A percentile compares a stretch with the other conserved stretches of the same genome.
Evolutionary conservation across 2,113 vertebrate genomes (phyloP).

Genomic region (Labrus mixtus): DNA sequence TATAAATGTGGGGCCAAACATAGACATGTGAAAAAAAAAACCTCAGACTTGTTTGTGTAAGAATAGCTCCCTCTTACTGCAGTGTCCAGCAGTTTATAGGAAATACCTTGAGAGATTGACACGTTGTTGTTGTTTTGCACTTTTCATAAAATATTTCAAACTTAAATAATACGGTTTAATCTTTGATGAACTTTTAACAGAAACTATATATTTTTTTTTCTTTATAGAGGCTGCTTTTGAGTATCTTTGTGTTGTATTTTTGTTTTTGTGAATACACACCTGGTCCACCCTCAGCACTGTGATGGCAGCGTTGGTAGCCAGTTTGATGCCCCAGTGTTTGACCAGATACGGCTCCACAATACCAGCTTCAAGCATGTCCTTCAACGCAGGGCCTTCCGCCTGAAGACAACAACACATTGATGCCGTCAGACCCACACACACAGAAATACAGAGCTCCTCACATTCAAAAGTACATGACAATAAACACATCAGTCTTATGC

Average conservation of each 20-base stretch:
- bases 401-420: slow-evolving; percentile 58
- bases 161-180: too few species aligned
- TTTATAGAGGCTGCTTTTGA: background rate
- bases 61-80: too few species aligned
- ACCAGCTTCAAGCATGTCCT: slow-evolving; percentile 92
- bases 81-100: too few species aligned
- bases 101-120: too few species aligned
- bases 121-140: too few species aligned
- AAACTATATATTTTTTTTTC: background rate
- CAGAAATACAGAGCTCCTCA: background rate
- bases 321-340: slow-evolving; percentile 95
- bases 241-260: background rate
- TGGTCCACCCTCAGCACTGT: slow-evolving; percentile 97
- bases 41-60: too few species aligned
- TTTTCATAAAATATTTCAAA: too few species aligned
- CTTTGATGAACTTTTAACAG: too few species aligned
- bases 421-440: background rate
- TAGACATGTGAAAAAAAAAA: too few species aligned
- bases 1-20: too few species aligned
- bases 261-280: slow-evolving; percentile 76
- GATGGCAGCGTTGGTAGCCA: slow-evolving; percentile 95
- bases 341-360: slow-evolving; percentile 93
- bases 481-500: too few species aligned
- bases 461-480: too few species aligned
- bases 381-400: slow-evolving; percentile 91